Evolutionary conservation across 2,113 vertebrate species (phyloP), one percentile per base, ranked within the genome.

Genomic region (Acrocephalus kingi): DNA sequence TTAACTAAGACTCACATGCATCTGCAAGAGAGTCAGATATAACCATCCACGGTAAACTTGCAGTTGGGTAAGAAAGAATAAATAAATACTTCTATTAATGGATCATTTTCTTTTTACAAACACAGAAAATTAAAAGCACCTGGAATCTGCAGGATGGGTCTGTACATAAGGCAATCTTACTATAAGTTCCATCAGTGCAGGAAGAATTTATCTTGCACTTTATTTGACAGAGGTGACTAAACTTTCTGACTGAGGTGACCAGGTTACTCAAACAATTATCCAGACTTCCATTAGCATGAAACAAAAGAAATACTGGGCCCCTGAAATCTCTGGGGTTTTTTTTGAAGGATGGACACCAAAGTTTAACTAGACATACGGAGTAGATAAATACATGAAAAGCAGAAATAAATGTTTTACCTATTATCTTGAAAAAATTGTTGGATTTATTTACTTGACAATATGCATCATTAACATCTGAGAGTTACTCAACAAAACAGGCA

Each of bases 221-320:
- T 87, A 90, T 91, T 93, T 94, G 92, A 94, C 90, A 96, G 77
- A 94, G 56, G 92, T 91, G 77, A 74, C 94, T 89, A 82, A 95
- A 92, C 95, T 84, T 88, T 95, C 88, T 90, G 87, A 69, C 49
- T 75, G 79, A 93, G 88, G 83, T 88, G 92, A 96, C 90, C 79
- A 96, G 92, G 94, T 96, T 97, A 97, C 46, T 94, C 90, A 96
- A 97, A 97, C 90, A 96, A 77, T 86, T 80, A 84, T 59, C 51
- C 88, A 96, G 82, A 80, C 71, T 88, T 90, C 94, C 94, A 93
- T 95, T 94, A 95, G 63, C 46, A 71, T 45, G 59, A 83, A 94
- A 92, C 82, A 92, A 96, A 96, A 90, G 75, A 95, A 90, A 88
- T 86, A 22, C 55, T 37, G 46, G 63, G 71, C 39, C 37, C 31